Conservation (phyloP, 37 sponge, comb jelly and placozoan genomes). For the Beroe ovata region DNA sequence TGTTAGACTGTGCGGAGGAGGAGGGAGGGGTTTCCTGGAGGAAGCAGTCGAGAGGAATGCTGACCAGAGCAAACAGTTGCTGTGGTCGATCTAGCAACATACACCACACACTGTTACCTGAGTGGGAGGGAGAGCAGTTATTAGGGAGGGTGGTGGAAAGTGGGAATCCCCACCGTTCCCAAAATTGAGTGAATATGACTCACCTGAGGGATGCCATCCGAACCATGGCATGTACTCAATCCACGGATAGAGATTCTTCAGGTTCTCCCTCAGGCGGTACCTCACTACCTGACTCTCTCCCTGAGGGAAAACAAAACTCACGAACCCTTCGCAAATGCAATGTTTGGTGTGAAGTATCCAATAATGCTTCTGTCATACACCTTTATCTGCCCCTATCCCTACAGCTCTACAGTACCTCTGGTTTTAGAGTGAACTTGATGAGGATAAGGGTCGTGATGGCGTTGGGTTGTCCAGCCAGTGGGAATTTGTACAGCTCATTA, state of each 20-base stretch:
- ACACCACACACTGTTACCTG: slow-evolving; percentile 63
- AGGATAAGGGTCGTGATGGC: background rate
- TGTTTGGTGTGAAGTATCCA: no score
- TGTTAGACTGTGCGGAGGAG: background rate
- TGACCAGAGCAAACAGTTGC: slow-evolving; percentile 1
- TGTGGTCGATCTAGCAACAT: slow-evolving; percentile 43
- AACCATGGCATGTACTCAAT: slow-evolving; percentile 63
- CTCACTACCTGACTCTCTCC: background rate
- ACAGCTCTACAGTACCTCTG: no score
- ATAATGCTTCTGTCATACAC: no score
- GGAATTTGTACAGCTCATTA: slow-evolving; percentile 11
- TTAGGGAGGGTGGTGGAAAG: no score
- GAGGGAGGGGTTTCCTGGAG: background rate
- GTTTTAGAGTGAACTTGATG: background rate
- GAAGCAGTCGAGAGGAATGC: slow-evolving; percentile 32
- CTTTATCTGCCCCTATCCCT: no score
- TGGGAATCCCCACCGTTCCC: no score
- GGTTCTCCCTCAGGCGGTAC: background rate
- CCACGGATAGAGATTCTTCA: slow-evolving; percentile 7
- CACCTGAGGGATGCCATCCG: slow-evolving; percentile 59
- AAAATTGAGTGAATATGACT: no score
- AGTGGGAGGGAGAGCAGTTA: no score
- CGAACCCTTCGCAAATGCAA: no score
- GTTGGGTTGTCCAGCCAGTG: slow-evolving; percentile 40
- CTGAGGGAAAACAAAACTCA: no score